Conservation (phyloP, 2,113 vertebrate species). For the Pseudonaja textilis region DNA sequence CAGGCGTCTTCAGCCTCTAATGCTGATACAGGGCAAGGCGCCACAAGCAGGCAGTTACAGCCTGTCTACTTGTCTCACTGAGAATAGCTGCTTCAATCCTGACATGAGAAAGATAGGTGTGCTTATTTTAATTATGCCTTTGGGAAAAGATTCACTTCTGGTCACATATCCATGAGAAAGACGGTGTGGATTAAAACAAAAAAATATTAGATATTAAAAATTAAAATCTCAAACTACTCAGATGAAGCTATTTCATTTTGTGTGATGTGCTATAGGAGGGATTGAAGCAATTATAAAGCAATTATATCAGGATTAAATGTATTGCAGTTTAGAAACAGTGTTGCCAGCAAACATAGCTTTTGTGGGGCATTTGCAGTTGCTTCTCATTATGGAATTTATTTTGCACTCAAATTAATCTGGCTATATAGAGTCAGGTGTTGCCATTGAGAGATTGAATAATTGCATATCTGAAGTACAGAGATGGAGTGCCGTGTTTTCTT, state of each 20-base stretch:
- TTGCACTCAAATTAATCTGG: not conserved
- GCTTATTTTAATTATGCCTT: constrained; percentile 34
- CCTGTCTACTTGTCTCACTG: constrained; percentile 18
- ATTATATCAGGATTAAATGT: not conserved
- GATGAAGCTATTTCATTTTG: not conserved
- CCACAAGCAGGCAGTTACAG: not conserved
- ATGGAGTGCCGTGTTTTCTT: not conserved
- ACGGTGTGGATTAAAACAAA: not conserved
- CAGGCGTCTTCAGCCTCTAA: not conserved
- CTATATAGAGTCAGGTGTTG: not conserved
- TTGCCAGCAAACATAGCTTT: not conserved
- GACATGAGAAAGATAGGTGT: not conserved
- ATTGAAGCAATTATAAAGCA: not conserved
- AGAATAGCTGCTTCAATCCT: constrained; percentile 30
- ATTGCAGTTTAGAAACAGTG: not conserved
- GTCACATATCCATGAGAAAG: not conserved
- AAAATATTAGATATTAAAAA: not conserved
- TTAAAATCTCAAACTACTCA: not conserved
- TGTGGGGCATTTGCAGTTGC: not conserved
- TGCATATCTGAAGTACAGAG: not conserved
- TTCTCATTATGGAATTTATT: not conserved
- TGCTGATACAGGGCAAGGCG: not conserved
- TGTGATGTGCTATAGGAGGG: not conserved
- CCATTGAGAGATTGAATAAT: not conserved
- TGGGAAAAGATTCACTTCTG: constrained; percentile 23